phyloP scores from a whole-genome alignment of 1,140 invertebrate species.

The Nasonia giraulti region DNA sequence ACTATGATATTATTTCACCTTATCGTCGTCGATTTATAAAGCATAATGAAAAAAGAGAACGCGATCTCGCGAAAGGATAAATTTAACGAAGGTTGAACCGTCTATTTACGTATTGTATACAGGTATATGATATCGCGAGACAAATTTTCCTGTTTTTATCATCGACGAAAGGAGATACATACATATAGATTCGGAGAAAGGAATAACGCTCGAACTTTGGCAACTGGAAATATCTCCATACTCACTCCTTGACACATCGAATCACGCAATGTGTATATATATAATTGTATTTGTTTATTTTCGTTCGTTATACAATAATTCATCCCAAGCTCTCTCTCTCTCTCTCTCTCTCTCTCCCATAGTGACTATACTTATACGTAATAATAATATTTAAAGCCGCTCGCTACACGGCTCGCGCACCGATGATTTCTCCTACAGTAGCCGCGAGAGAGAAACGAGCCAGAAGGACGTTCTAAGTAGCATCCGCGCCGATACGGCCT shows the following conservation, averaged over 20 bases:
- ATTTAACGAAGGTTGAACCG: constrained; percentile 16
- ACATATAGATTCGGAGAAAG: not conserved
- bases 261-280: not conserved
- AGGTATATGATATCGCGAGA: not conserved
- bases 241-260: not conserved
- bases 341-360: not conserved
- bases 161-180: not conserved
- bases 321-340: not conserved
- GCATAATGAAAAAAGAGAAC: not conserved
- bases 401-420: not conserved
- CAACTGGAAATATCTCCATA: constrained; percentile 5
- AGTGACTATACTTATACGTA: not conserved
- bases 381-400: constrained; percentile 5
- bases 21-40: not conserved
- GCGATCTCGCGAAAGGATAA: not conserved
- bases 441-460: not conserved
- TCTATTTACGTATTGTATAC: not conserved
- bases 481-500: not conserved
- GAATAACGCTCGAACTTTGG: not conserved
- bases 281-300: constrained; percentile 11
- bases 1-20: constrained; percentile 9
- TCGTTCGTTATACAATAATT: constrained; percentile 17
- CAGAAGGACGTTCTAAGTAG: constrained; percentile 28
- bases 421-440: not conserved
- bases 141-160: not conserved